phyloP scores from a whole-genome alignment of 2,888 invertebrate genomes.

The Microdon myrmicae region DNA sequence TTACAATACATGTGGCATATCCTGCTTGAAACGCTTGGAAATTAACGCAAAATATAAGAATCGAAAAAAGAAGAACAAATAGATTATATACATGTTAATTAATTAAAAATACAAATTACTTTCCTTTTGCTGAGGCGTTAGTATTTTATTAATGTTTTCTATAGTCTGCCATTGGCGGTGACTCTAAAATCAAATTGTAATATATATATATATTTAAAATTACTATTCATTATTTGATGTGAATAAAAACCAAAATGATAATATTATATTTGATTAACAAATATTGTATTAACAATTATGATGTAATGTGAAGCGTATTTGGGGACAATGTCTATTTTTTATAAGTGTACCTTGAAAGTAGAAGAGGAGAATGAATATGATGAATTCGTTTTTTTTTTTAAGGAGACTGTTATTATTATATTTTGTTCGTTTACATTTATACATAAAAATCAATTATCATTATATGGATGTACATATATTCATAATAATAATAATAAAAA shows the following conservation, averaged over 20 bases:
- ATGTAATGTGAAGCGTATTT: constrained; percentile 6
- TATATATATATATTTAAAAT: constrained; percentile 3
- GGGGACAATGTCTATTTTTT: constrained; percentile 39
- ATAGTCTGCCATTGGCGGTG: constrained; percentile 30
- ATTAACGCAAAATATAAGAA: too few species aligned
- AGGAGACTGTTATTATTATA: constrained; percentile 36
- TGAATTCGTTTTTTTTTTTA: constrained; percentile 18
- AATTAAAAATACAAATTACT: too few species aligned
- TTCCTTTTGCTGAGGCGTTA: not conserved
- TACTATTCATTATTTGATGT: constrained; percentile 6
- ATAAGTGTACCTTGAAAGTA: constrained; percentile 40
- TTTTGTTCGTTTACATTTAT: constrained; percentile 27
- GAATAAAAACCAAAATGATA: not conserved
- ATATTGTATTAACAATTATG: constrained; percentile 2
- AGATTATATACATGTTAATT: too few species aligned
- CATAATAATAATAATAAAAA: constrained; percentile 38
- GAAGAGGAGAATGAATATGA: constrained; percentile 14
- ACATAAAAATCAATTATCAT: constrained; percentile 34
- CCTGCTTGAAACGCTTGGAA: too few species aligned
- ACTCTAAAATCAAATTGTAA: constrained; percentile 37
- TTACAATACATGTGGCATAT: too few species aligned
- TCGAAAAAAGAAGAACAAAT: too few species aligned
- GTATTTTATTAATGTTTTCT: constrained; percentile 2
- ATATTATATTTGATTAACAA: not conserved
- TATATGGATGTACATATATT: constrained; percentile 33